Percentiles rank a stretch among this genome's conserved stretches.
These are phyloP conservation scores for Sphaerophoria rueppellii DNA, from an alignment of 2,888 invertebrate species.

Conservation along the genomic window DNA sequence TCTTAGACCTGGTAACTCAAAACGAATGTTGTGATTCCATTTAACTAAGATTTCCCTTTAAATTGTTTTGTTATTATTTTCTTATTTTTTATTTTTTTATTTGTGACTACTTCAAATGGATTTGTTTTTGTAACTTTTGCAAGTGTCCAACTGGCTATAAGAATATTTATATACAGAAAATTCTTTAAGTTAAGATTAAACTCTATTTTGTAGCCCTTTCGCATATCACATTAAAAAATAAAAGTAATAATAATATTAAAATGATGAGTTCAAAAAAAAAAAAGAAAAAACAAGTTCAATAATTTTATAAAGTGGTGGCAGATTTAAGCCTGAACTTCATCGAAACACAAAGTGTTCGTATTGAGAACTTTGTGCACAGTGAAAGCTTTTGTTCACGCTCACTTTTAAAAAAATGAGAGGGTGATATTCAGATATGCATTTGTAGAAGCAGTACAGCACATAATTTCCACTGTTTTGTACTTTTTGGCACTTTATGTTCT, in stretches of 20 bases:
- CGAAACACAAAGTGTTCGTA: too few relatives aligned
- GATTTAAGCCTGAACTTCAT: too few relatives aligned
- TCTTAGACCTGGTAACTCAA: slow-evolving; percentile 49
- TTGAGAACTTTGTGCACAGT: too few relatives aligned
- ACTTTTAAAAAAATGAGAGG: too few relatives aligned
- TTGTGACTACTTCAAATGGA: not conserved
- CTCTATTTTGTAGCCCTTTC: not conserved
- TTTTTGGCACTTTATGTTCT: too few relatives aligned
- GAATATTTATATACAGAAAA: not conserved
- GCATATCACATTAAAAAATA: not conserved
- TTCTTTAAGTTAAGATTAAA: not conserved
- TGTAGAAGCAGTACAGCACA: too few relatives aligned
- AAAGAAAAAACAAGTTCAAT: not conserved
- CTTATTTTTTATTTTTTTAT: slow-evolving; percentile 30
- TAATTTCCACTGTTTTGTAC: too few relatives aligned
- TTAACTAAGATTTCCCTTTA: slow-evolving; percentile 36
- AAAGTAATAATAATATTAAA: not conserved
- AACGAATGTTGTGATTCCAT: slow-evolving; percentile 68
- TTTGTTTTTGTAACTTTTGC: not conserved
- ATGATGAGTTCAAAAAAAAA: not conserved
- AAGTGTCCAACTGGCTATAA: slow-evolving; percentile 3
- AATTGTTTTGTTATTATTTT: slow-evolving; percentile 19
- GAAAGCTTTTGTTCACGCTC: too few relatives aligned
- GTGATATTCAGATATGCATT: too few relatives aligned
- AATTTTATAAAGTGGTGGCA: too few relatives aligned